Evolutionary conservation across 2,888 invertebrate species (phyloP).

Genomic region (Euclidia mi): DNA sequence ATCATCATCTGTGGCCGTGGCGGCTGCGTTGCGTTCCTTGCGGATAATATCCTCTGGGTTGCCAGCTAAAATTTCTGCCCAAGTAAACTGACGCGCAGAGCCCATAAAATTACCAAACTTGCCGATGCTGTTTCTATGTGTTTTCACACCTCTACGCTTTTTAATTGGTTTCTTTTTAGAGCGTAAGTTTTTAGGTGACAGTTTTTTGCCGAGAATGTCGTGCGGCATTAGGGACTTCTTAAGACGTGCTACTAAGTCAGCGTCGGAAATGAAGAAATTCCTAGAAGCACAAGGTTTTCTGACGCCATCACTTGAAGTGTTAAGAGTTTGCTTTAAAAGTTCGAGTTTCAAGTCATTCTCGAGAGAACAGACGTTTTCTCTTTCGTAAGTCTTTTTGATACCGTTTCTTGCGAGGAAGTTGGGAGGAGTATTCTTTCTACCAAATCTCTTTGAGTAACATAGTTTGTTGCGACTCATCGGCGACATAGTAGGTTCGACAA

Average conservation of each 20-base stretch:
- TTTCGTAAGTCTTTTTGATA: constrained; percentile 79
- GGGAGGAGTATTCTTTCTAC: constrained; percentile 78
- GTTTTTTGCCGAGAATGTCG: constrained; percentile 84
- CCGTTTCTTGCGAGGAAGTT: constrained; percentile 81
- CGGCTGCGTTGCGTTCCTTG: constrained; percentile 76
- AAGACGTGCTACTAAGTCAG: constrained; percentile 81
- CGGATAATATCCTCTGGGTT: constrained; percentile 91
- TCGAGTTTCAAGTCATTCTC: constrained; percentile 84
- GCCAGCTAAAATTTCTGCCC: constrained; percentile 92
- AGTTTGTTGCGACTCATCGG: constrained; percentile 76
- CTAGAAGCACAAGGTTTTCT: constrained; percentile 84
- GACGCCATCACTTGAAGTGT: constrained; percentile 83
- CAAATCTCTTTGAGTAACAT: constrained; percentile 76
- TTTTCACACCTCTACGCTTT: constrained; percentile 82
- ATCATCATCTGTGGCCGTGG: constrained; percentile 61
- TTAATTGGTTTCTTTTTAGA: constrained; percentile 88
- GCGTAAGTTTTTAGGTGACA: constrained; percentile 91
- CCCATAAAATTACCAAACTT: constrained; percentile 89
- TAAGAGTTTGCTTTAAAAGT: constrained; percentile 81
- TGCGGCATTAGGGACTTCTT: constrained; percentile 87
- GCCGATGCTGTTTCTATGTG: constrained; percentile 82
- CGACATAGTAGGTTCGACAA: constrained; percentile 79
- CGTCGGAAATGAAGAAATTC: constrained; percentile 86
- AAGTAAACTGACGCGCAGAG: constrained; percentile 90
- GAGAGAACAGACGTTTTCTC: constrained; percentile 82